Evolutionary conservation across 2,113 vertebrate species (phyloP), one percentile per base, ranked within the genome.

Genomic region (Maccullochella peelii): DNA sequence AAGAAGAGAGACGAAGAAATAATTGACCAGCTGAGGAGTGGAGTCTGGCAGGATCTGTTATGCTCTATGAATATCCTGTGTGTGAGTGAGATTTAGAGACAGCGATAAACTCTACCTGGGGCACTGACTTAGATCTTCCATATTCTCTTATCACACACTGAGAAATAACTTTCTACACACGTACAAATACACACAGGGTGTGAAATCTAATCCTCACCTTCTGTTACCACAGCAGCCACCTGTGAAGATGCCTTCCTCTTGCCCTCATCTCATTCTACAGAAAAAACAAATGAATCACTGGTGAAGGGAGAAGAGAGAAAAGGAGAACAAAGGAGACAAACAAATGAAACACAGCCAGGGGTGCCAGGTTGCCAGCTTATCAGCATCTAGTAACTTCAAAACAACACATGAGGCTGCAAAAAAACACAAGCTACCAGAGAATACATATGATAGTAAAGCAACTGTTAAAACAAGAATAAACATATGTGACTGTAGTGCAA

Each of bases 281-380:
- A 82, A 76, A 88, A 72, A 47, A 82, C 62, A 90, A 90, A 85
- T 82, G 69, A 86, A 81, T 86, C 79, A 84, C 63, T 23, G 65
- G 76, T 62, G 78, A 86, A 78, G 69, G 70, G 15, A 66, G 33
- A 82, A 63, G 65, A 86, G 71, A 86, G 40, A 59, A 66, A 59
- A 68, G 23, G 4, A 27, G 6, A 16, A 49, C 36, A 83, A 40
- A 38, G 59, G 59, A 65, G 52, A 62, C 58, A 86, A 75, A 82
- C 75, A 88, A 88, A 89, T 78, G 47, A 88, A 90, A 86, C 65
- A 76, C 62, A 84, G 63, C 55, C n/a, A 63, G 81, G 63, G 68
- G 44, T 91, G 84, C 65, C 77, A 76, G 68, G 68, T 49, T 88
- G 89, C 83, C 86, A 76, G 68, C 63, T 83, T 87, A 90, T 89